Evolutionary conservation across 2,113 vertebrate species (phyloP), one percentile per base, ranked within the genome.

Genomic region (Sylvilagus bachmani): DNA sequence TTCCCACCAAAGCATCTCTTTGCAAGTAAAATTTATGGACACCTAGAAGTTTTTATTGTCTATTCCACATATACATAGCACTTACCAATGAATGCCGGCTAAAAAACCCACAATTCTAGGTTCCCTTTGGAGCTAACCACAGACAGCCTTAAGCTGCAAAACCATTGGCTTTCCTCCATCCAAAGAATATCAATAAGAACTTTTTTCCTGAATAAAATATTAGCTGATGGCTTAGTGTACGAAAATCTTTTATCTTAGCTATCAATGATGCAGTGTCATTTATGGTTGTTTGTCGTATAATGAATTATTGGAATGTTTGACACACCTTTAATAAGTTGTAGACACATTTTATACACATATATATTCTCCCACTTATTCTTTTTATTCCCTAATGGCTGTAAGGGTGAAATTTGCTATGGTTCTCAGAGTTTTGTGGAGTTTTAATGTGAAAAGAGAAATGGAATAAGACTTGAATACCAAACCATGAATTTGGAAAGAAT

Each of bases 361-460:
- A 44, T 8, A 44, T 25, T 14, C 19, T 27, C 27, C 22, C 33
- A 36, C 24, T 10, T 80, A 58, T 17, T 83, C 61, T 74, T 91
- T 86, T 89, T 53, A 90, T 86, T 88, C 14, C 77, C 53, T 89
- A 94, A 86, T 67, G 95, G 33, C 25, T 71, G 5, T 66, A 79
- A 92, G 55, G 27, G 19, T 87, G 44, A 69, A 93, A 85, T 86
- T 53, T 74, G 14, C 75, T 93, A 44, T 77, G 58, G 44, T 84
- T 97, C 61, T 92, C 44, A 49, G 22, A 90, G 82, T 86, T 25
- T 31, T 80, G 9, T 29, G 80, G 74, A 86, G 88, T 90, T 93
- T 85, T 92, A 88, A 84, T n/a, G 33, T 84, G 49, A 87, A 93
- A 86, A 93, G 94, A 89, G 62, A 95, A 96, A 95, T 82, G 29